Conservation (phyloP, 2,797 vertebrate species). For the Australoheros facetus region DNA sequence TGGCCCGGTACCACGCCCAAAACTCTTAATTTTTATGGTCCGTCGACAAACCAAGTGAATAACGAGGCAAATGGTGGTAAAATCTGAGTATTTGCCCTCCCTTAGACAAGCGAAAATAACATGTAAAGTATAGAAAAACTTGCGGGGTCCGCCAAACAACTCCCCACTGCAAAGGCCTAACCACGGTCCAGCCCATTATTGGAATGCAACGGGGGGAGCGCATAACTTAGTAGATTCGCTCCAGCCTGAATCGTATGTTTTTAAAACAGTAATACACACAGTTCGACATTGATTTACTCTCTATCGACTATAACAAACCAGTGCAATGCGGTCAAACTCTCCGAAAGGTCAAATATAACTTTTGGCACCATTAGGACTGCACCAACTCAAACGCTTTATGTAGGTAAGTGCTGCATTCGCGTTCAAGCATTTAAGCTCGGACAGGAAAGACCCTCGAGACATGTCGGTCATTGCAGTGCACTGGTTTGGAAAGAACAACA, state of each 20-base stretch:
- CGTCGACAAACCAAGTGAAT: conserved; percentile 14
- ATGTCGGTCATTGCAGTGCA: conserved; percentile 28
- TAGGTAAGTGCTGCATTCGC: conserved; percentile 49
- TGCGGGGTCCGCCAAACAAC: conserved; percentile 75
- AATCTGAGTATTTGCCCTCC: background rate
- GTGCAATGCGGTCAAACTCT: background rate
- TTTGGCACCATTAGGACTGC: conserved; percentile 59
- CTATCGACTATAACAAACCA: fast-evolving
- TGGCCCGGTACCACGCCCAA: conserved; percentile 51
- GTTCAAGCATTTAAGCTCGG: conserved; percentile 45
- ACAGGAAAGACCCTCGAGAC: conserved; percentile 11
- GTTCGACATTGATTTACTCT: fast-evolving
- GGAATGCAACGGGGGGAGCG: conserved; percentile 67
- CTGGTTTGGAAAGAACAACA: conserved; percentile 38
- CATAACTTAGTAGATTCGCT: conserved; percentile 9
- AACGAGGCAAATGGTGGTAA: background rate
- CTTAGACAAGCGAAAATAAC: conserved; percentile 46
- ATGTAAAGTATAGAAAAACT: conserved; percentile 76
- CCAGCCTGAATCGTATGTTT: background rate
- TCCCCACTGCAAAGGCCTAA: conserved; percentile 82
- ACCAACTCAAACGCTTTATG: conserved; percentile 56
- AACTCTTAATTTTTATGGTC: conserved; percentile 35
- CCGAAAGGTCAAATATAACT: background rate
- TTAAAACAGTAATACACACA: fast-evolving
- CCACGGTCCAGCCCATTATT: conserved; percentile 70